Percentiles rank a stretch among this genome's conserved stretches.
These are phyloP conservation scores for Meteorus cinctellus DNA, from an alignment of 2,888 invertebrate species.

Conservation along the genomic window DNA sequence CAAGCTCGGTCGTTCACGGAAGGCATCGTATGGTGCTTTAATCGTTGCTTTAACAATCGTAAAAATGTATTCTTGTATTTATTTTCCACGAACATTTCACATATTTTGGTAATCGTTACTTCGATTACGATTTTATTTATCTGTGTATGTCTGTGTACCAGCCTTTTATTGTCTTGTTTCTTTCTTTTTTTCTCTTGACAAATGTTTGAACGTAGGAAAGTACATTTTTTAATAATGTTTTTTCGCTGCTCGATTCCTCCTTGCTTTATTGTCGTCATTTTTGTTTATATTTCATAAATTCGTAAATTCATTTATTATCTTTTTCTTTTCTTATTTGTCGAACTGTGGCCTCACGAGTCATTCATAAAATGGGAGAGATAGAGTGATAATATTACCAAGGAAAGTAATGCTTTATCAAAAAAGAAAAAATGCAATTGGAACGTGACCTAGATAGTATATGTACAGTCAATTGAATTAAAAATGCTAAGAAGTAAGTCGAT, in stretches of 20 bases:
- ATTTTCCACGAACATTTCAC: conserved; percentile 40
- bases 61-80: conserved; percentile 61
- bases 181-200: not conserved
- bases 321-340: not conserved
- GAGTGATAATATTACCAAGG: not conserved
- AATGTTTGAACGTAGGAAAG: conserved; percentile 21
- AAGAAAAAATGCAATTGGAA: conserved; percentile 32
- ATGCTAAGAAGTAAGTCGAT: conserved; percentile 12
- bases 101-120: conserved; percentile 30
- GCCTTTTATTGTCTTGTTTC: conserved; percentile 40
- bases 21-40: conserved; percentile 73
- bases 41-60: conserved; percentile 71
- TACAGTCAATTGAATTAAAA: conserved; percentile 17
- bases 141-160: not conserved
- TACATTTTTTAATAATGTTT: not conserved
- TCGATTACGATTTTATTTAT: not conserved
- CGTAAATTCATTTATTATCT: not conserved
- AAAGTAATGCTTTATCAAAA: conserved; percentile 11
- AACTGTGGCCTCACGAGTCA: not conserved
- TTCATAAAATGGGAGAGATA: not conserved
- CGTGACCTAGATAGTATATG: conserved; percentile 11
- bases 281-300: conserved; percentile 2
- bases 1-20: conserved; percentile 74
- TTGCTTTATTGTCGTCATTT: conserved; percentile 18
- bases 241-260: conserved; percentile 14